These are phyloP conservation scores for Zelostemma sp. DNA, from an alignment of 1,140 invertebrate genomes.

Conservation along the genomic window DNA sequence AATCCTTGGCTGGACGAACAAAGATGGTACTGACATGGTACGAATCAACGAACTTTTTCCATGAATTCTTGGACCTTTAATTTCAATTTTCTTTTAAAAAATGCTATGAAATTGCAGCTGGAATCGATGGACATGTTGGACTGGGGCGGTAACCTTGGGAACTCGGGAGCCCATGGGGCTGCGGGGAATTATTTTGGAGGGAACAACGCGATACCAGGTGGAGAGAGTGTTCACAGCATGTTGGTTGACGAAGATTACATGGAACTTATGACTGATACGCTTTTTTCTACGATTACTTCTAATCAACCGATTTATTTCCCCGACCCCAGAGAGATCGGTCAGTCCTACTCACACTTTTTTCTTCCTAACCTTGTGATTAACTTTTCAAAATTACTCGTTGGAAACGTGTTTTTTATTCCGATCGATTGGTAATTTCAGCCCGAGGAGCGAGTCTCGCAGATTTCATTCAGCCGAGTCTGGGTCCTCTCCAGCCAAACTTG, in stretches of 20 bases:
- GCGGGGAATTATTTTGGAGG: slow-evolving; percentile 52
- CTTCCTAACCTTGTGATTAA: background rate
- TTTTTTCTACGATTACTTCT: slow-evolving; percentile 87
- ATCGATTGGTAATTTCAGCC: slow-evolving; percentile 65
- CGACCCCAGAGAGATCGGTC: slow-evolving; percentile 96
- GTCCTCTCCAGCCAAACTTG: slow-evolving; percentile 95
- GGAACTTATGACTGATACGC: slow-evolving; percentile 90
- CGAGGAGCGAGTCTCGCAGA: slow-evolving; percentile 85
- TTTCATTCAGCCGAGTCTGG: slow-evolving; percentile 97
- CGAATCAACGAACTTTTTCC: no score
- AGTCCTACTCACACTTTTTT: slow-evolving; percentile 46
- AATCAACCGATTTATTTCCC: slow-evolving; percentile 97
- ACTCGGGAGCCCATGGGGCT: slow-evolving; percentile 49
- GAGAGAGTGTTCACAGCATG: slow-evolving; percentile 77
- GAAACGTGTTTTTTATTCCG: background rate
- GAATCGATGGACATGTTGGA: slow-evolving; percentile 84
- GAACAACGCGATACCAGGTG: slow-evolving; percentile 69
- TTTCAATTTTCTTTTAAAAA: no score
- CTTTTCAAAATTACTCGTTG: background rate
- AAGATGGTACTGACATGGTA: slow-evolving; percentile 84
- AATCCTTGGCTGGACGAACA: slow-evolving; percentile 80
- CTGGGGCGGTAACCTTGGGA: slow-evolving; percentile 71
- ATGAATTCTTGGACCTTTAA: no score
- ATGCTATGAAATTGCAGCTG: slow-evolving; percentile 74
- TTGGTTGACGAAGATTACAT: slow-evolving; percentile 90